A percentile compares a stretch with the other conserved stretches of the same genome.
These are phyloP conservation scores for Pteruthius melanotis DNA, from an alignment of 2,113 vertebrate genomes.

Conservation along the genomic window DNA sequence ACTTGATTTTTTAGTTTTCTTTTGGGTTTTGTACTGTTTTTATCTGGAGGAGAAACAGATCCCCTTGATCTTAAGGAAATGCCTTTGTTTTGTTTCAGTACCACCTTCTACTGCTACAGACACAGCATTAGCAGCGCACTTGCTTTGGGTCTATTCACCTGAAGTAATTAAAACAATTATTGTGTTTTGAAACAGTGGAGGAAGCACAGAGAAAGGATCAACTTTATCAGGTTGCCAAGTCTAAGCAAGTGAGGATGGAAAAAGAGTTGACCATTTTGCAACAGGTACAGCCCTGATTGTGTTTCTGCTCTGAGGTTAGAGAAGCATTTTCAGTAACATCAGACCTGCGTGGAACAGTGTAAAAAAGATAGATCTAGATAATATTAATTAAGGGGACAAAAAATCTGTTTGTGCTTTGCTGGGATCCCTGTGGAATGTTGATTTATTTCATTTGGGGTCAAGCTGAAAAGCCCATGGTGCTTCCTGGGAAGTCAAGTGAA, in stretches of 20 bases:
- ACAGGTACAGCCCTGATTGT: conserved; percentile 70
- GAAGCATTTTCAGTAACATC: background rate
- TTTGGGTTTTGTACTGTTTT: background rate
- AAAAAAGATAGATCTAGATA: background rate
- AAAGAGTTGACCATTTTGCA: conserved; percentile 76
- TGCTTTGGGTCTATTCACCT: background rate
- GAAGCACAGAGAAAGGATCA: conserved; percentile 82
- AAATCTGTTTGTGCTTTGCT: background rate
- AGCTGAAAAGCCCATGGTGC: background rate
- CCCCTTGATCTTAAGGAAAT: background rate
- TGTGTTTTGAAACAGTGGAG: conserved; percentile 74
- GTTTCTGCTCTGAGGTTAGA: background rate
- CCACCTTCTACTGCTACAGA: background rate
- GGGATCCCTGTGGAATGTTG: background rate
- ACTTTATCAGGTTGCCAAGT: conserved; percentile 80
- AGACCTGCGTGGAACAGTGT: background rate
- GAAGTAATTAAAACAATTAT: background rate
- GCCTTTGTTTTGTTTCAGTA: background rate
- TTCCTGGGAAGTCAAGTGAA: rapidly evolving
- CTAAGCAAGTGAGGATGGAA: conserved; percentile 81
- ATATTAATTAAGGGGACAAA: background rate
- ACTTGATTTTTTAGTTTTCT: background rate
- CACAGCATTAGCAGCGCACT: background rate
- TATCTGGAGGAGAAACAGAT: background rate
- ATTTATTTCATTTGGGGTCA: background rate